Percentiles rank a stretch among this genome's conserved stretches.
Evolutionary conservation across 1,140 invertebrate species (phyloP).

Genomic region (Neelides sp.): DNA sequence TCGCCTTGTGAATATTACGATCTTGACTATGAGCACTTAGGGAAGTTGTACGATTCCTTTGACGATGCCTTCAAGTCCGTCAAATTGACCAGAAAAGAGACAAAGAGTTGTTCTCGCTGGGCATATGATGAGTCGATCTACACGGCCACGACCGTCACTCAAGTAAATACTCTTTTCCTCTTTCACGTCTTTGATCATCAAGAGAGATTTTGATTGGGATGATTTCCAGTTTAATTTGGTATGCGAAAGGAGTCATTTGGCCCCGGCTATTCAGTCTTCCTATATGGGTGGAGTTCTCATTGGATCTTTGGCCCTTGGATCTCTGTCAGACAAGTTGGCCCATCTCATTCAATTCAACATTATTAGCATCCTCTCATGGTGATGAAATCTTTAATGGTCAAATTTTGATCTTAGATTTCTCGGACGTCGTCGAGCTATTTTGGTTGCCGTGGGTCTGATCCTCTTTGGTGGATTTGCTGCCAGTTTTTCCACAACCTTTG

Average conservation of each 20-base stretch:
- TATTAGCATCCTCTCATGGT: background rate
- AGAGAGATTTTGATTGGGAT: background rate
- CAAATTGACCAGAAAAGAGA: slow-evolving; percentile 4
- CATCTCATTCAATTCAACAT: background rate
- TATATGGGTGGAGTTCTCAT: slow-evolving; percentile 28
- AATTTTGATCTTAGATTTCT: slow-evolving; percentile 9
- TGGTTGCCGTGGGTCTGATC: slow-evolving; percentile 3
- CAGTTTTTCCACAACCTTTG: slow-evolving; percentile 49
- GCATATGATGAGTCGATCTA: slow-evolving; percentile 22
- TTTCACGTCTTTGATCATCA: background rate
- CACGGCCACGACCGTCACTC: slow-evolving; percentile 12
- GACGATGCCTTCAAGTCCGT: slow-evolving; percentile 12
- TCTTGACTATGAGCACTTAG: slow-evolving; percentile 13
- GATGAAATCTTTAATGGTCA: background rate
- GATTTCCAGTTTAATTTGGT: slow-evolving; percentile 30
- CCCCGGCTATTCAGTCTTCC: slow-evolving; percentile 22
- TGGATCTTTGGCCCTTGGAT: slow-evolving; percentile 19
- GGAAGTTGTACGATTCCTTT: background rate
- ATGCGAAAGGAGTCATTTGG: slow-evolving; percentile 22
- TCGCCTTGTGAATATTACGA: slow-evolving; percentile 19
- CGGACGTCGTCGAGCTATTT: slow-evolving; percentile 11
- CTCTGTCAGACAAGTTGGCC: slow-evolving; percentile 26
- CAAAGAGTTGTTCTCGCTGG: slow-evolving; percentile 16
- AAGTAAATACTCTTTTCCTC: slow-evolving; percentile 6
- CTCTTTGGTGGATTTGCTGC: slow-evolving; percentile 35